Percentiles rank a stretch among this genome's conserved stretches.
Conservation (phyloP, 2,113 vertebrate genomes). For the Phainopepla nitens region DNA sequence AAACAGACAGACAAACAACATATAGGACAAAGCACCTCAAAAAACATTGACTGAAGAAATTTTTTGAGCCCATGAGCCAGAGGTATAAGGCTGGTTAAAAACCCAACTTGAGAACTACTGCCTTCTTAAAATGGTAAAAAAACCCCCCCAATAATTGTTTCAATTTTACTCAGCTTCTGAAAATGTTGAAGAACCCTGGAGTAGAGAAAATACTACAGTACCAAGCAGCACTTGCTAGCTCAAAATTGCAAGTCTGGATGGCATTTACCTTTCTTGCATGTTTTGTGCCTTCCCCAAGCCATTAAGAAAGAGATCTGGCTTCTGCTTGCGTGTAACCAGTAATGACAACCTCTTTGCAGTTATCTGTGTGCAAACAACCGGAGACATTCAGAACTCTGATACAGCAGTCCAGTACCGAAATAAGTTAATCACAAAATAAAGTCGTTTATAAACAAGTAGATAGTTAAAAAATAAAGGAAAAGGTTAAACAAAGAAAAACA, state of each 20-base stretch:
- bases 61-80: conserved; percentile 49
- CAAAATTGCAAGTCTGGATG: conserved; percentile 77
- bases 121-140: conserved; percentile 33
- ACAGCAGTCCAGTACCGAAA: conserved; percentile 66
- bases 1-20: conserved; percentile 74
- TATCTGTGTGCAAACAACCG: conserved; percentile 93
- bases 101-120: conserved; percentile 9
- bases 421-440: conserved; percentile 71
- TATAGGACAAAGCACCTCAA: conserved; percentile 70
- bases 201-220: conserved; percentile 57
- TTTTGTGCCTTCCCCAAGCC: conserved; percentile 82
- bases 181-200: conserved; percentile 69
- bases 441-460: conserved; percentile 55
- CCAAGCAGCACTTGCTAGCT: conserved; percentile 73
- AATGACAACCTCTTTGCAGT: conserved; percentile 95
- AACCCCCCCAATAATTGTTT: conserved; percentile 30
- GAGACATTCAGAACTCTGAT: conserved; percentile 84
- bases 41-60: conserved; percentile 62
- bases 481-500: conserved; percentile 66
- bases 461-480: conserved; percentile 48
- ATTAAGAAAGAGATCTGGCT: conserved; percentile 91
- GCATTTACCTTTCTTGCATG: conserved; percentile 85
- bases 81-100: conserved; percentile 74
- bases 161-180: conserved; percentile 58
- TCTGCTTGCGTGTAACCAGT: conserved; percentile 92